phyloP scores from a whole-genome alignment of 2,888 invertebrate genomes.

The Leptinotarsa peninsularis region DNA sequence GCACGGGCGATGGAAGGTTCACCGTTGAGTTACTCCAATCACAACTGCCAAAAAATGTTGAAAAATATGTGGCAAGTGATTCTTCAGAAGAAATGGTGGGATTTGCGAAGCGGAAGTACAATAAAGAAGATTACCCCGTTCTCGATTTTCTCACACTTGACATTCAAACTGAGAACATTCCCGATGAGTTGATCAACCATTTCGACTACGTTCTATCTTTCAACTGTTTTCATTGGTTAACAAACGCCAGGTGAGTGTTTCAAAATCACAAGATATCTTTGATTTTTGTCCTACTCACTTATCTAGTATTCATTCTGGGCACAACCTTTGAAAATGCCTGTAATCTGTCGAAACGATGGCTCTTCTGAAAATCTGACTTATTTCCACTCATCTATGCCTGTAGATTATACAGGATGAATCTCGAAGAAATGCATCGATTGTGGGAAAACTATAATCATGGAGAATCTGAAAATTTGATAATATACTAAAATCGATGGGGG shows the following conservation, averaged over 20 bases:
- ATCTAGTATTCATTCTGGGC: too few species aligned
- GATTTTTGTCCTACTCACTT: too few species aligned
- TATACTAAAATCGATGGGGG: too few species aligned
- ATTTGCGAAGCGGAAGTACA: not conserved
- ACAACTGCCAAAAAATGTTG: not conserved
- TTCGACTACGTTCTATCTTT: constrained; percentile 1
- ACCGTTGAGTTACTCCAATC: not conserved
- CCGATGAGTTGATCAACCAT: not conserved
- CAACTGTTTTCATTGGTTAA: not conserved
- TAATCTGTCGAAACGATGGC: too few species aligned
- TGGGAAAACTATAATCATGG: too few species aligned
- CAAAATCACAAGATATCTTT: too few species aligned
- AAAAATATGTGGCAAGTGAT: not conserved
- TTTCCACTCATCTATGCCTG: too few species aligned
- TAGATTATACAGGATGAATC: too few species aligned
- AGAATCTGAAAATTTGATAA: too few species aligned
- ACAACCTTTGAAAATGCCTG: too few species aligned
- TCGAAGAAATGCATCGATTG: too few species aligned
- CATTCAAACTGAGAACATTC: not conserved
- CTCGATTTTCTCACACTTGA: not conserved
- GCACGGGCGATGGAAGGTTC: not conserved
- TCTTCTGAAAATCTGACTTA: too few species aligned
- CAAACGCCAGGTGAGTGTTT: not conserved
- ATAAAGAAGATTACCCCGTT: not conserved
- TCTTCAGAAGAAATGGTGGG: not conserved